Evolutionary conservation across 2,797 vertebrate genomes (phyloP).

Genomic region (Salmo trutta): DNA sequence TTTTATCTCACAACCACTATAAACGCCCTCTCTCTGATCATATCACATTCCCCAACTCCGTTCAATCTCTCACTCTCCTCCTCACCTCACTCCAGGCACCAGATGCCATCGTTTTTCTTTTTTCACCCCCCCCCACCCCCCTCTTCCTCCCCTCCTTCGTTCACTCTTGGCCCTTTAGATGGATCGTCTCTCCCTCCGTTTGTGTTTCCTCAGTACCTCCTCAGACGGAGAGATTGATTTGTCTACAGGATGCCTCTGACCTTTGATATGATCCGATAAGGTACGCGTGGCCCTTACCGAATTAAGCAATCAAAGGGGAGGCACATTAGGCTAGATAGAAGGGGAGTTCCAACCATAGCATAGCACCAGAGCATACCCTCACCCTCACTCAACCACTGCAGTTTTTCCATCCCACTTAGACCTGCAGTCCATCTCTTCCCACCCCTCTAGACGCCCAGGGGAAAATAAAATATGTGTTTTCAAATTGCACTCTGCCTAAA

Average conservation of each 20-base stretch:
- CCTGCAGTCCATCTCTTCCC: slow-evolving; percentile 53
- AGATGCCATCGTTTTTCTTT: slow-evolving; percentile 57
- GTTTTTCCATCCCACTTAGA: slow-evolving; percentile 37
- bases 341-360: slow-evolving; percentile 71
- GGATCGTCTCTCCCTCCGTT: slow-evolving; percentile 75
- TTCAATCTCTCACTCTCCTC: slow-evolving; percentile 61
- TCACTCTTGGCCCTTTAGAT: slow-evolving; percentile 67
- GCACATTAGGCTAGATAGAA: slow-evolving; percentile 74
- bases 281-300: slow-evolving; percentile 80
- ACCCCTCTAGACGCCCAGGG: slow-evolving; percentile 80
- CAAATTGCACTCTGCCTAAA: slow-evolving; percentile 95
- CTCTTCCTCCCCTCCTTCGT: slow-evolving; percentile 39
- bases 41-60: slow-evolving; percentile 68
- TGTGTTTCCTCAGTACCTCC: slow-evolving; percentile 60
- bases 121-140: slow-evolving; percentile 34
- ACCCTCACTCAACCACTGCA: slow-evolving; percentile 28
- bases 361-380: slow-evolving; percentile 46
- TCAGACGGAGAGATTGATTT: slow-evolving; percentile 80
- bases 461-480: slow-evolving; percentile 89
- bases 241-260: slow-evolving; percentile 83
- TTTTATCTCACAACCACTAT: slow-evolving; percentile 50
- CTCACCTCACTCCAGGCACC: slow-evolving; percentile 60
- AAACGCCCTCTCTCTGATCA: slow-evolving; percentile 50
- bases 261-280: slow-evolving; percentile 88
- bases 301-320: slow-evolving; percentile 86